Evolutionary conservation across 2,888 invertebrate genomes (phyloP), one percentile per base, ranked within the genome.

Genomic region (Helleia helle): DNA sequence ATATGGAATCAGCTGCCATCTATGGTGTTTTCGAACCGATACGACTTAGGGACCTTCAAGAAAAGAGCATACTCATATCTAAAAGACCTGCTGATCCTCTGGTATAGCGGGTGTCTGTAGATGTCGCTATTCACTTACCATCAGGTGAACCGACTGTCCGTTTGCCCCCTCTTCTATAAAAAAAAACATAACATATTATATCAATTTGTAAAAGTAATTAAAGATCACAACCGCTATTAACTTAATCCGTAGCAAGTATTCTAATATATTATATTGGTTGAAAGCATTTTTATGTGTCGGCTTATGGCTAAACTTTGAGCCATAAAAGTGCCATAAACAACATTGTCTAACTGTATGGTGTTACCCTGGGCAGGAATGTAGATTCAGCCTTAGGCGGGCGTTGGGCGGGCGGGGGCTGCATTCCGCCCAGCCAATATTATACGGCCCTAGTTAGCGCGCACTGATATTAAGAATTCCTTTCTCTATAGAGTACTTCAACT

Each of bases 391-490:
- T 31, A 27, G 34, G 24, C 9, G 17, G 25, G 34, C 26, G 26
- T 26, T 44, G 50, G 37, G 29, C 40, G 18, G 17, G 31, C 39
- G 41, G 44, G 48, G 42, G 48, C 42, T 46, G 51, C 51, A 55
- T 56, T 52, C 62, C 69, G 62, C 56, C 53, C 63, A 65, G 66
- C 71, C 75, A 72, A 73, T 79, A 77, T 80, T 74, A 77, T 80
- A 80, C 76, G 76, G 68, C 54, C 69, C 71, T 81, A 83, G 81
- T 83, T 83, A 83, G 81, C 81, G 74, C 74, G 75, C 81, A 75
- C 77, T 76, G 80, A 83, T 83, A 81, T 81, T 83, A 83, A 81
- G 83, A 80, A 83, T 83, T 83, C 81, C 83, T 65, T 65, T 55
- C 58, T 41, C 47, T 54, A 59, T 56, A 76, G 77, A 67, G 59